A percentile compares a stretch with the other conserved stretches of the same genome.
phyloP scores from a whole-genome alignment of 2,113 vertebrate species.

The Mixornis gularis region DNA sequence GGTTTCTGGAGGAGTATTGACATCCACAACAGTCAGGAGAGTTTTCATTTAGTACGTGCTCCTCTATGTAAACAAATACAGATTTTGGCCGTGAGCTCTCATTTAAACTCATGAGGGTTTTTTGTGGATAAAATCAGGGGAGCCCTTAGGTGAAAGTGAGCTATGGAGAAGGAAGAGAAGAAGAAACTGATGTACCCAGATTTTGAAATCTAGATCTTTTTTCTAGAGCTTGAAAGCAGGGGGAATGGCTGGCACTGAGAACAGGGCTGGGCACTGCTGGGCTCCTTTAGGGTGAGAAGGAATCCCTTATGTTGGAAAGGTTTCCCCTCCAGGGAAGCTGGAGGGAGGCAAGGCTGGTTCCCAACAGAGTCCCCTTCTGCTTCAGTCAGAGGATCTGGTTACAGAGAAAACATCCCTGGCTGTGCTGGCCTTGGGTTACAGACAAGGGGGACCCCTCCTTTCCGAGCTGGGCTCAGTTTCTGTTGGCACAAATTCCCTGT shows the following conservation, averaged over 20 bases:
- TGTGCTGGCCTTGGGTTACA: neutral
- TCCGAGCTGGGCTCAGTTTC: neutral
- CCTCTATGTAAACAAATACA: neutral
- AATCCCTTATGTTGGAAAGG: neutral
- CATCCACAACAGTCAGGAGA: neutral
- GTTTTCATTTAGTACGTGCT: neutral
- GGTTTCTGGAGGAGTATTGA: neutral
- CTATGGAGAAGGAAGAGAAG: neutral
- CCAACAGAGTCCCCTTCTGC: neutral
- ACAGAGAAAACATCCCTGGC: neutral
- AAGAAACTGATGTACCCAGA: neutral
- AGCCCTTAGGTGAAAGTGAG: neutral
- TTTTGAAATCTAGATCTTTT: neutral
- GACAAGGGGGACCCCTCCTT: neutral
- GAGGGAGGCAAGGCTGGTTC: neutral
- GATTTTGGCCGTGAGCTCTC: neutral
- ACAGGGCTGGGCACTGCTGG: neutral
- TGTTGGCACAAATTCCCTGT: neutral
- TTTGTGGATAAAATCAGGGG: neutral
- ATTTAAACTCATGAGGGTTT: neutral
- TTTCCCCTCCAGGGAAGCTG: neutral
- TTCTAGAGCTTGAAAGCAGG: neutral
- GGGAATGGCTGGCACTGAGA: neutral
- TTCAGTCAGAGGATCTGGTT: neutral
- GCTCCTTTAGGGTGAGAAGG: neutral